Evolutionary conservation across 2,113 vertebrate genomes (phyloP).

Genomic region (Python bivittatus): DNA sequence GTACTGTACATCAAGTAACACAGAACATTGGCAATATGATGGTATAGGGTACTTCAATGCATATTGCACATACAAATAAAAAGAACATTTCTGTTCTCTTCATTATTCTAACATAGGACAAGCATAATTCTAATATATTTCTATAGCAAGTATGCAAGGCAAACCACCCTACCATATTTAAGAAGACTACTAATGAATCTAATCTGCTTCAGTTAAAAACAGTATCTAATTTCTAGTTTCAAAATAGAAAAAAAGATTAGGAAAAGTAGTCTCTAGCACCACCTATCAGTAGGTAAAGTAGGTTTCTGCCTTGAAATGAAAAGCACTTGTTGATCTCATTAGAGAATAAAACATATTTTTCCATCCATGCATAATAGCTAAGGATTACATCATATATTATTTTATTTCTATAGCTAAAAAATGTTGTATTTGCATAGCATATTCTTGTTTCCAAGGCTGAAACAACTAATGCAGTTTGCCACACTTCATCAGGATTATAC

Average conservation of each 20-base stretch:
- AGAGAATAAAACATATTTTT: not conserved
- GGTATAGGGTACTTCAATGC: not conserved
- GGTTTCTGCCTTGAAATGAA: not conserved
- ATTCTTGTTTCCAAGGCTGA: not conserved
- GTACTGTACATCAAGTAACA: not conserved
- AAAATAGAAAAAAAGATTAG: not conserved
- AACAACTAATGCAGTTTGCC: not conserved
- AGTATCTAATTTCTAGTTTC: not conserved
- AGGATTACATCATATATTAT: not conserved
- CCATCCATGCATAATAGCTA: not conserved
- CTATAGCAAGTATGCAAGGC: not conserved
- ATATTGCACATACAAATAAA: not conserved
- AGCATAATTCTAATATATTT: not conserved
- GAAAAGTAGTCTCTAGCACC: not conserved
- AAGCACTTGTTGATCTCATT: not conserved
- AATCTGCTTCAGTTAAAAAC: not conserved
- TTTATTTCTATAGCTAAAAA: not conserved
- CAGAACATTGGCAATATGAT: not conserved
- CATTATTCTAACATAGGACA: not conserved
- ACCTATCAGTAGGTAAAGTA: not conserved
- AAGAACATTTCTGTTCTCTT: not conserved
- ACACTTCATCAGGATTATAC: not conserved
- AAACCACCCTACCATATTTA: not conserved
- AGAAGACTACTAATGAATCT: not conserved
- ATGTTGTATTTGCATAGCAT: not conserved